A percentile compares a stretch with the other conserved stretches of the same genome.
Conservation (phyloP, 2,888 invertebrate species). For the Drosophila paranaensis region DNA sequence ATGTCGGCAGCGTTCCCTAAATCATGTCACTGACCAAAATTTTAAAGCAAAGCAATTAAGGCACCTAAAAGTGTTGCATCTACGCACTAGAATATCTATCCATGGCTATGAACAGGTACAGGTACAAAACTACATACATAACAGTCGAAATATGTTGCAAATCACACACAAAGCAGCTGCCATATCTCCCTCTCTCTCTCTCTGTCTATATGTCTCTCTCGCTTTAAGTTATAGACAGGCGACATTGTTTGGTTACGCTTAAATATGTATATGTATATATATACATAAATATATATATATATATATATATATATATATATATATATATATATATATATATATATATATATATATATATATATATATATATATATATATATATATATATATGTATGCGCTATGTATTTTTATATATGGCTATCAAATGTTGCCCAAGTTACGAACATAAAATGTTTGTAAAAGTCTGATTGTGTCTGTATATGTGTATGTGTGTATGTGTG, state of each 20-base stretch:
- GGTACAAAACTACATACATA: slow-evolving; percentile 27
- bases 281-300: slow-evolving; percentile 18
- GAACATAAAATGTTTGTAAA: slow-evolving; percentile 19
- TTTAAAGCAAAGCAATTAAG: slow-evolving; percentile 67
- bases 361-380: slow-evolving; percentile 18
- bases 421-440: slow-evolving; percentile 30
- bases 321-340: slow-evolving; percentile 15
- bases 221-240: slow-evolving; percentile 31
- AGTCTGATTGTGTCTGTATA: slow-evolving; percentile 36
- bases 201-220: background rate
- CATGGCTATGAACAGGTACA: slow-evolving; percentile 25
- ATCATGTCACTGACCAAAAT: slow-evolving; percentile 32
- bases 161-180: slow-evolving; percentile 19
- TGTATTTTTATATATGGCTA: slow-evolving; percentile 30
- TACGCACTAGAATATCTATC: slow-evolving; percentile 27
- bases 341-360: slow-evolving; percentile 23
- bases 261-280: slow-evolving; percentile 26
- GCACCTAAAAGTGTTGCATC: slow-evolving; percentile 55
- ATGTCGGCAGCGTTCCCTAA: slow-evolving; percentile 32
- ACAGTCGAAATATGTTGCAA: slow-evolving; percentile 20
- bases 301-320: slow-evolving; percentile 15
- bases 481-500: slow-evolving; percentile 1
- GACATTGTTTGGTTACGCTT: slow-evolving; percentile 29
- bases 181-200: background rate
- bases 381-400: slow-evolving; percentile 20